A percentile compares a stretch with the other conserved stretches of the same genome.
Conservation (phyloP, 1,140 invertebrate species). For the Trachymyrmex septentrionalis region DNA sequence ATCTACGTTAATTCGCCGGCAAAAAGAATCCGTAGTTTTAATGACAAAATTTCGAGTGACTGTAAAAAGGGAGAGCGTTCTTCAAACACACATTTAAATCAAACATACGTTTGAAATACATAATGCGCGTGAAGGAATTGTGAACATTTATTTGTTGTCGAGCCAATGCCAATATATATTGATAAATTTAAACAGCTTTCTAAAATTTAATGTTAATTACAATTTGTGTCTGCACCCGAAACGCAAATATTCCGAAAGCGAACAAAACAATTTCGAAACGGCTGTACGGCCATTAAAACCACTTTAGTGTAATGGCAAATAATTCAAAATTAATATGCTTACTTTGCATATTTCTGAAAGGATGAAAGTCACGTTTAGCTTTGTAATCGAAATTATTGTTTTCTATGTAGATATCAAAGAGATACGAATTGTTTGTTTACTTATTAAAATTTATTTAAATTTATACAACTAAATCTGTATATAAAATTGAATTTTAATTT, state of each 20-base stretch:
- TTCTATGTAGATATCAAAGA: background rate
- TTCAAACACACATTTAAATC: background rate
- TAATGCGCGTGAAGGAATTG: background rate
- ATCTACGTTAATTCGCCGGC: constrained; percentile 61
- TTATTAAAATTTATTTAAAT: constrained; percentile 26
- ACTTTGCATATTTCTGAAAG: constrained; percentile 10
- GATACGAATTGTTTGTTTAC: background rate
- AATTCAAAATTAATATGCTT: constrained; percentile 46
- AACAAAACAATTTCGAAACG: constrained; percentile 39
- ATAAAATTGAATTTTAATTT: constrained; percentile 12
- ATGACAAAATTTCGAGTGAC: background rate
- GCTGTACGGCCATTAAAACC: constrained; percentile 22
- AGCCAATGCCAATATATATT: background rate
- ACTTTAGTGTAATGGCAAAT: constrained; percentile 24
- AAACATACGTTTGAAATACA: background rate
- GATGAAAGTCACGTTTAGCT: constrained; percentile 16
- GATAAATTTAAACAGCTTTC: constrained; percentile 15
- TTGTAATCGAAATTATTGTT: background rate
- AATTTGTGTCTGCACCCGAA: constrained; percentile 5
- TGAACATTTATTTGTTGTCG: background rate
- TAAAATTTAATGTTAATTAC: constrained; percentile 42
- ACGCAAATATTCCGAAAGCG: constrained; percentile 25
- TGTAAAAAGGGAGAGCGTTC: background rate
- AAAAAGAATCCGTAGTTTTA: constrained; percentile 57
- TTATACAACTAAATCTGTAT: background rate